Evolutionary conservation across 2,113 vertebrate species (phyloP), one percentile per base, ranked within the genome.

Genomic region (Chrysemys picta): DNA sequence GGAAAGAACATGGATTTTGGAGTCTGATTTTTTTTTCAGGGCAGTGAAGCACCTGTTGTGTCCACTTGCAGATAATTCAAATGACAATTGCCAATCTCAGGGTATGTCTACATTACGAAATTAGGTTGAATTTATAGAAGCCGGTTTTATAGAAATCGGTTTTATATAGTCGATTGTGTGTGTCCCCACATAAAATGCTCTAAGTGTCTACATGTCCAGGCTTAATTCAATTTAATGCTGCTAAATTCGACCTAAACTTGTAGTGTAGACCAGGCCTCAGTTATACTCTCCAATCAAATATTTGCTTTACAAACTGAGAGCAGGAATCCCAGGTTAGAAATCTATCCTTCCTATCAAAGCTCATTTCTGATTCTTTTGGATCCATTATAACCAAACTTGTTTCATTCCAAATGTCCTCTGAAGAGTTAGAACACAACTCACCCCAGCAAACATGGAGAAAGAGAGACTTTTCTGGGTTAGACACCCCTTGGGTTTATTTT

Each of bases 11-110:
- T 31, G 42, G 82, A 91, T 97, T 97, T 94, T 52, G 81, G 94
- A 96, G 54, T 83, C 89, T 94, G 91, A 93, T 97, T 96, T 97
- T 80, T 92, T 95, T 88, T 62, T 24, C 27, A 79, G n/a, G 47
- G 76, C 57, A 90, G 88, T 52, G 90, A 91, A 94, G 93, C 81
- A 87, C 92, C 84, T 95, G 89, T n/a, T 89, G 87, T 84, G 35
- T 69, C 90, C 92, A 38, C 88, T 89, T 93, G 52, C 72, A 93
- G 89, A 84, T 54, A 88, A 50, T 50, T 82, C 75, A 94, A 59
- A 35, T 89, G 85, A 84, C 42, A 88, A 80, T 95, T 93, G 86
- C 90, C 84, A 91, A 31, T 69, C 59, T 16, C 82, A 5, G 10
- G 42, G 42, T 42, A 42, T 42, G 42, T 42, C 42, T 42, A 42